Percentiles rank a stretch among this genome's conserved stretches.
Evolutionary conservation across 2,888 invertebrate genomes (phyloP).

Genomic region (Pammene aurita): DNA sequence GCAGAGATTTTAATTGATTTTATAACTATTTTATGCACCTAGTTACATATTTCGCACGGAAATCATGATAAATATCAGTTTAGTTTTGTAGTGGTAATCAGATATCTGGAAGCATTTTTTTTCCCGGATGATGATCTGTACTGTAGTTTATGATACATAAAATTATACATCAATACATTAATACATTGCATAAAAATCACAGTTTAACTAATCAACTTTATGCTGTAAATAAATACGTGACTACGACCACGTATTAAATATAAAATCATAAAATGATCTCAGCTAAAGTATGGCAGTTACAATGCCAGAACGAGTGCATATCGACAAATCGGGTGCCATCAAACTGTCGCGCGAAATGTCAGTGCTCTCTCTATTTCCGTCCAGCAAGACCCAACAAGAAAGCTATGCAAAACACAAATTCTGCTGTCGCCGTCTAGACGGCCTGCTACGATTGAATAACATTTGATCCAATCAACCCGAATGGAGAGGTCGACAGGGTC

Average conservation of each 20-base stretch:
- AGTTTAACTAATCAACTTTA: background rate
- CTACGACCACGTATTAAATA: background rate
- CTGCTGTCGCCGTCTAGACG: slow-evolving; percentile 79
- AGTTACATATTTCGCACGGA: no score
- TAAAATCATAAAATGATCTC: background rate
- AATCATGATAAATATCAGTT: background rate
- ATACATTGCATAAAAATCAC: background rate
- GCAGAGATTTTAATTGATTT: slow-evolving; percentile 24
- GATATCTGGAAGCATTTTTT: background rate
- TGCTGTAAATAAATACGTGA: background rate
- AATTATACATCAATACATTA: background rate
- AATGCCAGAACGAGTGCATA: slow-evolving; percentile 56
- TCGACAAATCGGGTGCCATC: slow-evolving; percentile 70
- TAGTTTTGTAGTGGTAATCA: background rate
- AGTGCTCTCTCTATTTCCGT: slow-evolving; percentile 79
- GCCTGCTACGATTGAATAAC: slow-evolving; percentile 77
- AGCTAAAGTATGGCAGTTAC: slow-evolving; percentile 47
- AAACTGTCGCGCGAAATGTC: slow-evolving; percentile 71
- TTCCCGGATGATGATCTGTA: no score
- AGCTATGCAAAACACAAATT: slow-evolving; percentile 79
- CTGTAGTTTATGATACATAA: no score
- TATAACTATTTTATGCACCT: slow-evolving; percentile 41
- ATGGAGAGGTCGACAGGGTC: slow-evolving; percentile 75
- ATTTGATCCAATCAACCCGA: slow-evolving; percentile 81
- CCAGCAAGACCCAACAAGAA: slow-evolving; percentile 75